Percentiles rank a stretch among this genome's conserved stretches.
Evolutionary conservation across 2,797 vertebrate species (phyloP).

Genomic region (Acanthopagrus latus): DNA sequence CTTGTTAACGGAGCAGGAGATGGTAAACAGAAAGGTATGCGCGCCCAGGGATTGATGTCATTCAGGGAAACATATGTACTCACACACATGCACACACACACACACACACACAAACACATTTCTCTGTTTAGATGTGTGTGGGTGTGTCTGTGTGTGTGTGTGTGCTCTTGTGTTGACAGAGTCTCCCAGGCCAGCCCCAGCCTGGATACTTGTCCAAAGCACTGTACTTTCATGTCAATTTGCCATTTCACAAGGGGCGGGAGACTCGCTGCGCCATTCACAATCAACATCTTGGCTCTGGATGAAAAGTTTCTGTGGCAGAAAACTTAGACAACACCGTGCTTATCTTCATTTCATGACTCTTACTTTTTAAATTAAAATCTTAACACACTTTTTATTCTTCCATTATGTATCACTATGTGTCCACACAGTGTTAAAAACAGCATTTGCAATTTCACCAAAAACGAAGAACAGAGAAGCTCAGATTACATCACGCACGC

Average conservation of each 20-base stretch:
- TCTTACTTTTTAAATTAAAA: conserved; percentile 1
- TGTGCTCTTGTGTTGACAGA: conserved; percentile 30
- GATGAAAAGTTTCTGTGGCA: conserved; percentile 45
- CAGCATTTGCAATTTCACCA: background rate
- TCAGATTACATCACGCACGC: too few species aligned
- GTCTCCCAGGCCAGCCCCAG: conserved; percentile 43
- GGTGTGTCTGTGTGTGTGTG: background rate
- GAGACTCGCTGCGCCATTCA: conserved; percentile 26
- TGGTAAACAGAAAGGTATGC: conserved; percentile 37
- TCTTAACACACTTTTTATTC: background rate
- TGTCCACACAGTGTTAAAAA: background rate
- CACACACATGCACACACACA: background rate
- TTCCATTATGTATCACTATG: background rate
- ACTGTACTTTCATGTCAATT: conserved; percentile 72
- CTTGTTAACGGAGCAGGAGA: conserved; percentile 23
- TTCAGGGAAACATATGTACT: conserved; percentile 23
- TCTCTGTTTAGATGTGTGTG: conserved; percentile 11
- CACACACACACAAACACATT: conserved; percentile 11
- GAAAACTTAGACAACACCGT: conserved; percentile 18
- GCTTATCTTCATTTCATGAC: conserved; percentile 7
- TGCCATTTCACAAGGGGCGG: conserved; percentile 51
- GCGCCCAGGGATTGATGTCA: conserved; percentile 34
- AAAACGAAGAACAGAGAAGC: too few species aligned
- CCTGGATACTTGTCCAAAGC: conserved; percentile 64
- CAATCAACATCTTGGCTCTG: conserved; percentile 12